phyloP scores from a whole-genome alignment of 2,113 vertebrate species.

The Alces alces region DNA sequence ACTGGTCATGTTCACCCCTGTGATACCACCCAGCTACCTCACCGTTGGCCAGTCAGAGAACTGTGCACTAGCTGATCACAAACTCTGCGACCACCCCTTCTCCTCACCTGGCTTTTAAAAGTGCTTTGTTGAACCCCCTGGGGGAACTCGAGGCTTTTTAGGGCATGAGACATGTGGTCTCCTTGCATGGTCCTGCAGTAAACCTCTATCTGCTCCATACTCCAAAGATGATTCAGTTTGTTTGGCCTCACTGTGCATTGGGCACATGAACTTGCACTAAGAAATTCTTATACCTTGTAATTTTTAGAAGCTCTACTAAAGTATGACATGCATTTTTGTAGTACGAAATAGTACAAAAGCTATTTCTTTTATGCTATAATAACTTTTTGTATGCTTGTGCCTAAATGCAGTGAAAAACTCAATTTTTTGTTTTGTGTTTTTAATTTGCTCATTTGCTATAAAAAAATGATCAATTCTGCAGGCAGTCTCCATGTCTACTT shows the following conservation, averaged over 20 bases:
- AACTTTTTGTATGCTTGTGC: background rate
- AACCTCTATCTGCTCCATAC: background rate
- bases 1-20: background rate
- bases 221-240: background rate
- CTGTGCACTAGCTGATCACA: background rate
- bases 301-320: background rate
- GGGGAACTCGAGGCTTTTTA: background rate
- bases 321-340: background rate
- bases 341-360: background rate
- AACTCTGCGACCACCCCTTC: background rate
- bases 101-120: background rate
- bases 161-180: background rate
- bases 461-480: background rate
- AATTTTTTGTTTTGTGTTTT: background rate
- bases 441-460: background rate
- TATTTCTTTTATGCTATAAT: background rate
- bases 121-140: background rate
- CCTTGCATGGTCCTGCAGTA: background rate
- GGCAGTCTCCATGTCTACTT: background rate
- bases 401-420: background rate
- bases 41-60: background rate
- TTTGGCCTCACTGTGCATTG: background rate
- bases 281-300: background rate
- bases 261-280: background rate
- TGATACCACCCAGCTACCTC: background rate